A percentile compares a stretch with the other conserved stretches of the same genome.
These are phyloP conservation scores for Bucco capensis DNA, from an alignment of 2,113 vertebrate species.

Conservation along the genomic window DNA sequence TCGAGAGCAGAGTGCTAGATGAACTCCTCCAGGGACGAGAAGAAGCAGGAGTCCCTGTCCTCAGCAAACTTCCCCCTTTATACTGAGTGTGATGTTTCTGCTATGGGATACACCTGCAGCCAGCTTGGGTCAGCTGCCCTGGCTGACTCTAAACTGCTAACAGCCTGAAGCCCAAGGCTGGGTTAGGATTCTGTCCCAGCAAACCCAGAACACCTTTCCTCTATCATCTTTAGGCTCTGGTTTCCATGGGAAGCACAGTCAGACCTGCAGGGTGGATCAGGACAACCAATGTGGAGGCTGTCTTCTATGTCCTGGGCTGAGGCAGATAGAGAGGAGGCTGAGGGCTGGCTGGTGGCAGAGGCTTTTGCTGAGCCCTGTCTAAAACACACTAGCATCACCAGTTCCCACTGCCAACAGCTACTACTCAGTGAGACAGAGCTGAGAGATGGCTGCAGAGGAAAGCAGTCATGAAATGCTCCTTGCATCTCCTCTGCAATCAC, in stretches of 20 bases:
- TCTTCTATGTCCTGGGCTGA: not conserved
- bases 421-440: rapidly evolving
- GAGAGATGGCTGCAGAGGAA: not conserved
- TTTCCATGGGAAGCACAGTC: not conserved
- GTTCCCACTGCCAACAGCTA: not conserved
- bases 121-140: not conserved
- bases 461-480: not conserved
- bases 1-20: not conserved
- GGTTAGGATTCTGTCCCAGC: not conserved
- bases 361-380: not conserved
- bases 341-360: not conserved
- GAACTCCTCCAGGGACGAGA: not conserved
- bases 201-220: not conserved
- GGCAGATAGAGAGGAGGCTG: not conserved
- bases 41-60: not conserved
- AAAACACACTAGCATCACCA: not conserved
- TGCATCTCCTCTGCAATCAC: not conserved
- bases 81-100: not conserved
- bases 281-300: not conserved
- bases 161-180: too few species aligned
- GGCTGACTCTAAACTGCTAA: not conserved
- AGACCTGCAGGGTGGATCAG: not conserved
- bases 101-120: not conserved
- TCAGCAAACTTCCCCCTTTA: not conserved
- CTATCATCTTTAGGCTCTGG: not conserved